Base-by-base conservation (phyloP, 2,888 invertebrate genomes). In the Drosophila sordidula region DNA sequence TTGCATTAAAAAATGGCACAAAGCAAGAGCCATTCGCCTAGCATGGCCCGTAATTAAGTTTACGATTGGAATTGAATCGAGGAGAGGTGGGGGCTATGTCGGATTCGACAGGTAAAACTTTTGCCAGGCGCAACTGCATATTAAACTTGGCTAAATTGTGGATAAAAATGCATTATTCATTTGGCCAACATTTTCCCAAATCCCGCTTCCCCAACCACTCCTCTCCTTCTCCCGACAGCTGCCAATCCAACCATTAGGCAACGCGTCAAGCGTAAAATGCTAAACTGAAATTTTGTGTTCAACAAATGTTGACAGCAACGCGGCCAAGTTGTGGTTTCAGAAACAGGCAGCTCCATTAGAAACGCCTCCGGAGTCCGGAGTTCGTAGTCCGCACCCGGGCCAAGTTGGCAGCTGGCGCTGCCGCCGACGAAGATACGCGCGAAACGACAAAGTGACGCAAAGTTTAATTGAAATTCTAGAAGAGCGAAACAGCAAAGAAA, bases 381-480 rank as follows among this genome's bases (percentile, higher is more conserved):
- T 22, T 18, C 25, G 3, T 8, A 25, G 12, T 22, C 58, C 34
- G 50, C 34, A 52, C 25, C 8, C 50, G 25, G 22, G n/a, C 36
- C 45, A 32, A 49, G 67, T 71, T 86, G 89, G 80, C 87, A 85
- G 76, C 87, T 85, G 80, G 75, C 65, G 55, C 29, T 52, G 69
- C 44, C 50, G 58, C 52, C 50, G 55, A 55, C 51, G 52, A 57
- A 69, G 72, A 70, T 63, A 41, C 58, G 75, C 75, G 75, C 59
- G 16, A 46, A 64, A 69, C 75, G 83, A 74, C 73, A 78, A 80
- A 87, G 66, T 83, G 84, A 77, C 63, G 84, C 78, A 71, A 88
- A 85, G 78, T 88, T 85, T 88, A 88, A 85, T 88, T 85, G 87
- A 88, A 85, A 85, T 80, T 86, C 80, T 70, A 59, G 51, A 47